Evolutionary conservation across 2,113 vertebrate species (phyloP).

Genomic region (Amphiprion percula): DNA sequence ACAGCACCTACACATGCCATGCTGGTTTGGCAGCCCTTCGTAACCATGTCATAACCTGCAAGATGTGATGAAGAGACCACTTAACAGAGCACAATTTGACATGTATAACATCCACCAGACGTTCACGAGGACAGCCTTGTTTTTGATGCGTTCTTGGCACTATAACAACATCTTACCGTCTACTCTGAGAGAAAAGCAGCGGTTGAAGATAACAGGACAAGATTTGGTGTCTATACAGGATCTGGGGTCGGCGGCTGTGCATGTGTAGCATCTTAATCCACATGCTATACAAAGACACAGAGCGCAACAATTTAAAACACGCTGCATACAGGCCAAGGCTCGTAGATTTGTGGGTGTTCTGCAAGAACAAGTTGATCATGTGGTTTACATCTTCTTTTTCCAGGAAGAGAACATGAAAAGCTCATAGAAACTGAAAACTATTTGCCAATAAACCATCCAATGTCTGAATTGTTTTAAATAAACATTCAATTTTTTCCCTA

Average conservation of each 20-base stretch:
- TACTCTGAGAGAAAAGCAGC: constrained; percentile 52
- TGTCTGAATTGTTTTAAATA: too few relatives aligned
- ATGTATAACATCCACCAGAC: neutral
- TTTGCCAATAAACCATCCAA: too few relatives aligned
- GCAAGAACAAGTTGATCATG: too few relatives aligned
- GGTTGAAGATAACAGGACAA: constrained; percentile 51
- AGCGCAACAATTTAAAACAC: neutral
- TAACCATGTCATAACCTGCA: constrained; percentile 24
- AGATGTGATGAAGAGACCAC: neutral
- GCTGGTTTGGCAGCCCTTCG: constrained; percentile 56
- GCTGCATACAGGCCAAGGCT: neutral
- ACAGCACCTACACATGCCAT: rapidly evolving
- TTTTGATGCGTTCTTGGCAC: too few relatives aligned
- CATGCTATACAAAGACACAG: constrained; percentile 50
- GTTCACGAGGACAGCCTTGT: neutral
- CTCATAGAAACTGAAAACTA: too few relatives aligned
- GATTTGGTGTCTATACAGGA: constrained; percentile 61
- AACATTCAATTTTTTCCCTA: too few relatives aligned
- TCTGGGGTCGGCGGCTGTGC: neutral
- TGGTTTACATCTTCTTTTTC: too few relatives aligned
- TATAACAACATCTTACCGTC: constrained; percentile 24
- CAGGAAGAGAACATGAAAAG: too few relatives aligned
- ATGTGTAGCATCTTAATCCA: constrained; percentile 71
- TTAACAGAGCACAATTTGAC: neutral
- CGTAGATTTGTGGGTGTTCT: neutral